Percentiles rank a stretch among this genome's conserved stretches.
Conservation (phyloP, 1,140 invertebrate species). For the Neodiprion pinetum region DNA sequence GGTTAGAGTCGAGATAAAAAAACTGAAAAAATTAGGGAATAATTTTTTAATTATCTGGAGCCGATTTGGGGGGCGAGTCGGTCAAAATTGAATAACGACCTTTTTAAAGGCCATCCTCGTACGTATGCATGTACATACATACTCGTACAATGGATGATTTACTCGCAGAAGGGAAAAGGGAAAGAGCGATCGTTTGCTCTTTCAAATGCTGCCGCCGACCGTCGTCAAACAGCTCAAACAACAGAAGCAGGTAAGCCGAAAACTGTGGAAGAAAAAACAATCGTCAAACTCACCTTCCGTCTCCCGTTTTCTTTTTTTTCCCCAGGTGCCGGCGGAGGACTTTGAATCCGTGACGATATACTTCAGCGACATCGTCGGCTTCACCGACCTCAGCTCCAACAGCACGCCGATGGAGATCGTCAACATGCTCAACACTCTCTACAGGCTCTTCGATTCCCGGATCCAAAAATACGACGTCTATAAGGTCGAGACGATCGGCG, state of each 20-base stretch:
- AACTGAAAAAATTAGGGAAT: no score
- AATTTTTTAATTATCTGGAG: no score
- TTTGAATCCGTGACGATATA: slow-evolving; percentile 85
- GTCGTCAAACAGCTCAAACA: slow-evolving; percentile 82
- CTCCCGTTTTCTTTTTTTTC: neutral
- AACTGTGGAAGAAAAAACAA: neutral
- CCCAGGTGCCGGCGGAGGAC: slow-evolving; percentile 77
- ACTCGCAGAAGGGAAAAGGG: slow-evolving; percentile 69
- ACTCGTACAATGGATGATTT: neutral
- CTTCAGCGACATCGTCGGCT: slow-evolving; percentile 91
- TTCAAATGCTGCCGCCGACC: slow-evolving; percentile 82
- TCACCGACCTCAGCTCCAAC: slow-evolving; percentile 84
- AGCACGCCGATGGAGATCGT: slow-evolving; percentile 87
- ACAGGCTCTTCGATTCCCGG: slow-evolving; percentile 84
- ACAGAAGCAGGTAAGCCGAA: slow-evolving; percentile 69
- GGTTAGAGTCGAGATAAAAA: no score
- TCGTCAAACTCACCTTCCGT: slow-evolving; percentile 8
- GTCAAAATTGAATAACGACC: no score
- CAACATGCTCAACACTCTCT: slow-evolving; percentile 84
- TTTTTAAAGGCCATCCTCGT: no score
- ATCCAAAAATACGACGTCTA: slow-evolving; percentile 89
- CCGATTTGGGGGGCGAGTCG: no score
- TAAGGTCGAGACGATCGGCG: slow-evolving; percentile 92
- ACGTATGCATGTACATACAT: neutral
- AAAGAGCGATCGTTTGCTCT: slow-evolving; percentile 81